Evolutionary conservation across 2,113 vertebrate species (phyloP), one percentile per base, ranked within the genome.

Genomic region (Ictidomys tridecemlineatus): DNA sequence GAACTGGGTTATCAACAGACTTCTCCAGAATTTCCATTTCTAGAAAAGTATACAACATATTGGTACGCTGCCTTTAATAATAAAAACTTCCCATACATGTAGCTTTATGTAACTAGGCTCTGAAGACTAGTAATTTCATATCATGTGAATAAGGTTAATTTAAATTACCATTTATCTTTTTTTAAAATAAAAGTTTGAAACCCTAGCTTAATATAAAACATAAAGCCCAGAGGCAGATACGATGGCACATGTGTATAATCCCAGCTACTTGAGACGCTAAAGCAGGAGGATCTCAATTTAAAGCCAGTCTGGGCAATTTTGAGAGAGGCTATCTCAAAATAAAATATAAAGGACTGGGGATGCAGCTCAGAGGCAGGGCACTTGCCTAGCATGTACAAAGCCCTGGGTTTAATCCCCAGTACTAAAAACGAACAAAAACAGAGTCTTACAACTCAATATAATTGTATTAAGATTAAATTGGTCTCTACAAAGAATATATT

Each of bases 11-110:
- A 97, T 98, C 92, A 56, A 93, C 89, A 34, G 88, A 65, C 93
- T 98, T 98, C 98, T 98, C 98, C 97, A 99, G 93, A 79, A 97
- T 91, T 95, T 98, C 97, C 95, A 99, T 98, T 98, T 99, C 99
- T 99, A 93, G 67, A 98, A 97, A 95, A 97, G 85, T 92, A 98
- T 85, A 97, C 1, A 97, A 56, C 53, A 93, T 58, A 93, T 93
- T 8, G 34, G 95, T 85, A 98, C n/a, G 94, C 89, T 97, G 95
- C 39, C 86, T 96, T 98, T 89, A 96, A 90, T 79, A 97, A 97
- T 91, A 65, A 56, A 95, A 85, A 28, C 34, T 89, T 79, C 78
- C 93, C 74, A 42, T 69, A 82, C 34, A 70, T 32, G 74, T 17
- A 89, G 53, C 10, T 86, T 92, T 95, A 42, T 12, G 10, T 69